Evolutionary conservation across 2,797 vertebrate species (phyloP), one percentile per base, ranked within the genome.

Genomic region (Chaetodon trifasciatus): DNA sequence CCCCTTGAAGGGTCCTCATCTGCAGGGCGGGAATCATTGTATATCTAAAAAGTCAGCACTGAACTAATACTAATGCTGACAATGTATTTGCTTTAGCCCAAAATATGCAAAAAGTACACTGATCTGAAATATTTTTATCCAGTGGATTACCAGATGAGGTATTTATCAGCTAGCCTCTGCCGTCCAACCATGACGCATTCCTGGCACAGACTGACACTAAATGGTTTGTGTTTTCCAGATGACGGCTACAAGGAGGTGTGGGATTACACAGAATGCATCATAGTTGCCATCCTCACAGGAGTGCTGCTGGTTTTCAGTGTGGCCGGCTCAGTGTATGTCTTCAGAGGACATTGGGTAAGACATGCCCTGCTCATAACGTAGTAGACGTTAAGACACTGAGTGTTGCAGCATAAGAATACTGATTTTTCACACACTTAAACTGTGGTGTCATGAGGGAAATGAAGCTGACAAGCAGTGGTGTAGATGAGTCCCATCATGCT

Each of bases 281-380:
- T 40, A 7, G 28, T 93, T 39, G 50, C 67, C 39, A 0, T 42
- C 28, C 5, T 94, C 32, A 86, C 63, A 0, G 21, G 11, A 6
- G 7, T 91, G 64, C 87, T 96, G 67, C 79, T 96, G 63, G 40
- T 95, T 46, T 93, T 95, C 87, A 94, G 91, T 44, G 63, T 94
- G 69, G 40, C 71, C 0, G 92, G 92, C 24, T 94, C 95, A 0
- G 35, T 92, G 32, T 92, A 84, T 79, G 75, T 95, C 79, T 91
- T 93, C 77, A 95, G 84, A 91, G 91, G 84, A 89, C 39, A 85
- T 86, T 86, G 85, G 93, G 95, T 95, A 90, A 95, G 91, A 84
- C 12, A 56, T 50, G 50, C 0, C 0, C 13, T 11, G 21, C 19
- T 32, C 24, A 13, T 46, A 21, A 21, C 6, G 7, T 58, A 17